Evolutionary conservation across 2,888 invertebrate genomes (phyloP).

Genomic region (Pterobdella sp.): DNA sequence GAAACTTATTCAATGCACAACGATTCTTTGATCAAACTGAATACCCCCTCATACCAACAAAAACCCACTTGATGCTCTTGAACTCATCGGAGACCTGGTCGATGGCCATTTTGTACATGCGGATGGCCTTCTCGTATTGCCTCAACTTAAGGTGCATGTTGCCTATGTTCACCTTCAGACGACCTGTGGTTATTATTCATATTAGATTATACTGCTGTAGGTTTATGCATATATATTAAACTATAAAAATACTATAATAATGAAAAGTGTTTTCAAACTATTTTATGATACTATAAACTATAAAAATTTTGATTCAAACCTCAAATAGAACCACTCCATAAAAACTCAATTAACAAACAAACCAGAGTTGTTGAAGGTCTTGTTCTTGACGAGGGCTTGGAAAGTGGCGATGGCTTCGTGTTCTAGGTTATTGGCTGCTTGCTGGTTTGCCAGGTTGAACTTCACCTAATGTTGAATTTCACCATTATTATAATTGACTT

Average conservation of each 20-base stretch:
- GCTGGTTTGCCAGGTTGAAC: conserved; percentile 90
- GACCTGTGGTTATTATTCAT: conserved; percentile 52
- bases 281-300: too few relatives aligned
- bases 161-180: conserved; percentile 93
- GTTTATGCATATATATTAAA: not conserved
- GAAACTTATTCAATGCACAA: too few relatives aligned
- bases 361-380: conserved; percentile 82
- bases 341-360: not conserved
- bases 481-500: too few relatives aligned
- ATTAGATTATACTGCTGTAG: not conserved
- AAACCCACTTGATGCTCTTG: conserved; percentile 70
- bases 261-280: too few relatives aligned
- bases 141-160: conserved; percentile 90
- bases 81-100: conserved; percentile 87
- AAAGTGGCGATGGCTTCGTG: conserved; percentile 92
- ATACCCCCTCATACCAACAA: too few relatives aligned
- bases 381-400: conserved; percentile 79
- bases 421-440: conserved; percentile 85
- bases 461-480: conserved; percentile 74
- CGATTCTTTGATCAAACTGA: too few relatives aligned
- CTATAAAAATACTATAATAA: not conserved
- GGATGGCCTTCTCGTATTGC: conserved; percentile 84
- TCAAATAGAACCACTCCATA: too few relatives aligned
- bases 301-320: too few relatives aligned
- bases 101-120: conserved; percentile 94